phyloP scores from a whole-genome alignment of 2,797 vertebrate species.

The Anableps anableps region DNA sequence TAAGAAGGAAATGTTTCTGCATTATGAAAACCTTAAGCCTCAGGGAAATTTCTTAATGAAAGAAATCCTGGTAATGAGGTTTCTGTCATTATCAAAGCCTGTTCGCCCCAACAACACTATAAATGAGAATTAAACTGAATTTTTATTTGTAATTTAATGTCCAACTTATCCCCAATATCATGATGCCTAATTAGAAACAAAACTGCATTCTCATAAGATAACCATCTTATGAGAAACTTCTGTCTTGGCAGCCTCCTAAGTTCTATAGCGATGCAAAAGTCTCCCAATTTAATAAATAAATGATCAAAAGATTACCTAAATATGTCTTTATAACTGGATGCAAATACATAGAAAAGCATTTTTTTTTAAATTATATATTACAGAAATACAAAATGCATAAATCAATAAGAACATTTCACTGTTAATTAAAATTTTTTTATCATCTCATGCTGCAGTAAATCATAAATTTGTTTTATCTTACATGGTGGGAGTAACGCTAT shows the following conservation, averaged over 20 bases:
- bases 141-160: background rate
- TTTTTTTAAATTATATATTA: background rate
- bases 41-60: background rate
- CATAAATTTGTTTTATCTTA: background rate
- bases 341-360: background rate
- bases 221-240: background rate
- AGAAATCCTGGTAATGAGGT: background rate
- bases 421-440: background rate
- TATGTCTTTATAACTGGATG: background rate
- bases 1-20: background rate
- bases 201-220: background rate
- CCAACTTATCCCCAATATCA: background rate
- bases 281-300: background rate
- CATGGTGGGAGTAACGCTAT: background rate
- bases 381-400: background rate
- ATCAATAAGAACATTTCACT: background rate
- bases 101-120: background rate
- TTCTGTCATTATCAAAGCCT: background rate
- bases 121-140: background rate
- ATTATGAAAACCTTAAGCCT: background rate
- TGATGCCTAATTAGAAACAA: background rate
- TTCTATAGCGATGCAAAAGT: background rate
- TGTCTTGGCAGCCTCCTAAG: background rate
- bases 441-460: background rate
- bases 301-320: background rate